Conservation (phyloP, 1,140 invertebrate genomes). For the Ylistrum balloti region DNA sequence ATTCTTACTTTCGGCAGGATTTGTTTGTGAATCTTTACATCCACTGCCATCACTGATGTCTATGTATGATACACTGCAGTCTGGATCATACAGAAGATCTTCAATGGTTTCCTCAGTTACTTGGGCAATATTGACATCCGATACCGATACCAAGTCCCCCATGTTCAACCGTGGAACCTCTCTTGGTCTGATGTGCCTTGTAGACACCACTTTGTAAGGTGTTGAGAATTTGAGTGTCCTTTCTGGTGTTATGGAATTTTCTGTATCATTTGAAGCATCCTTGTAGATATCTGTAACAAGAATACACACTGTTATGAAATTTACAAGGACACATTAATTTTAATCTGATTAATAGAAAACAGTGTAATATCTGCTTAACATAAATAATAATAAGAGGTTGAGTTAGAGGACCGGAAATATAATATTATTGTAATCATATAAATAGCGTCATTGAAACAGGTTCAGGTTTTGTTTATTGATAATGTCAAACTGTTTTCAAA, state of each 20-base stretch:
- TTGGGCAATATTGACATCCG: background rate
- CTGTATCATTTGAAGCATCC: background rate
- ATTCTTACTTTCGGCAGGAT: background rate
- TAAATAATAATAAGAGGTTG: no score
- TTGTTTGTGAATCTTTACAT: background rate
- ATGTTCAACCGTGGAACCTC: background rate
- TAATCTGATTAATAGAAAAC: no score
- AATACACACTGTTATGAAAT: no score
- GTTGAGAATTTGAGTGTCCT: background rate
- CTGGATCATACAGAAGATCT: background rate
- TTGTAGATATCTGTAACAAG: background rate
- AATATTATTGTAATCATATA: no score
- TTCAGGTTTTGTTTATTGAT: no score
- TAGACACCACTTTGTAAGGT: background rate
- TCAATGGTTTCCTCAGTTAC: background rate
- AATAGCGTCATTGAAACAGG: no score
- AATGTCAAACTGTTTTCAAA: no score
- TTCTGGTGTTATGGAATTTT: background rate
- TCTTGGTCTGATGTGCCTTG: background rate
- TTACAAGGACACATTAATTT: no score
- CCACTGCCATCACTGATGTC: background rate
- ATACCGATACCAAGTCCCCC: background rate
- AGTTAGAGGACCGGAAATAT: no score
- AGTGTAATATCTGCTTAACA: no score
- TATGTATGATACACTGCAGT: background rate